Conservation (phyloP, 2,888 invertebrate species). For the Euplagia quadripunctaria region DNA sequence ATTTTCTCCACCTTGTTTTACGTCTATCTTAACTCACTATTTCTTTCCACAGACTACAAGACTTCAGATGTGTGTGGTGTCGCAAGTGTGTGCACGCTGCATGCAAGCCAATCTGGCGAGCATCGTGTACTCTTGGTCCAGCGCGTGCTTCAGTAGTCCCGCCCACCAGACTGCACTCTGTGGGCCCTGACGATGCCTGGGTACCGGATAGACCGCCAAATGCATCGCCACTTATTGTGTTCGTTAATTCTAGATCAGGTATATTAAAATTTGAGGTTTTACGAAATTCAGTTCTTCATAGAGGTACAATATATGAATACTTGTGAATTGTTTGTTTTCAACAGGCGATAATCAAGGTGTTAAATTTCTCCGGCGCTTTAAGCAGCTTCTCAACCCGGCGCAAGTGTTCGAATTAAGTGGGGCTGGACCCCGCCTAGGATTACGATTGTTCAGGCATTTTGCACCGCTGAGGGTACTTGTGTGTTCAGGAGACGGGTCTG, state of each 20-base stretch:
- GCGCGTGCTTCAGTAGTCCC: constrained; percentile 97
- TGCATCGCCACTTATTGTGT: constrained; percentile 96
- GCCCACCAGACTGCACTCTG: constrained; percentile 96
- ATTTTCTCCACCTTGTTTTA: too few relatives aligned
- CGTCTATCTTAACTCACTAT: neutral
- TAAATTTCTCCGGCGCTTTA: constrained; percentile 97
- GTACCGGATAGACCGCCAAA: constrained; percentile 93
- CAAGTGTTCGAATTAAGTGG: constrained; percentile 98
- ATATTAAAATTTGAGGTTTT: neutral
- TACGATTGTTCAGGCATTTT: constrained; percentile 97
- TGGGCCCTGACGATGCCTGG: constrained; percentile 97
- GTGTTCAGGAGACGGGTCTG: constrained; percentile 99
- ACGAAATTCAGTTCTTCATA: too few relatives aligned
- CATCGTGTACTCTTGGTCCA: constrained; percentile 95
- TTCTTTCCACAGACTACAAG: constrained; percentile 90
- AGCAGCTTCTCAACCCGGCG: constrained; percentile 97
- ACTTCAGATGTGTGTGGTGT: constrained; percentile 99
- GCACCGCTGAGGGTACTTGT: constrained; percentile 98
- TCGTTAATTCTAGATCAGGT: constrained; percentile 98
- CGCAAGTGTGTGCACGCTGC: constrained; percentile 96
- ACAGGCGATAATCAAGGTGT: constrained; percentile 98
- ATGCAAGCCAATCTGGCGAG: constrained; percentile 93
- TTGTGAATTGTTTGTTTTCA: neutral
- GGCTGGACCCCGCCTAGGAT: constrained; percentile 94
- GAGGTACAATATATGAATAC: neutral